These are phyloP conservation scores for Seira ritae DNA, from an alignment of 2,888 invertebrate genomes.

Conservation along the genomic window DNA sequence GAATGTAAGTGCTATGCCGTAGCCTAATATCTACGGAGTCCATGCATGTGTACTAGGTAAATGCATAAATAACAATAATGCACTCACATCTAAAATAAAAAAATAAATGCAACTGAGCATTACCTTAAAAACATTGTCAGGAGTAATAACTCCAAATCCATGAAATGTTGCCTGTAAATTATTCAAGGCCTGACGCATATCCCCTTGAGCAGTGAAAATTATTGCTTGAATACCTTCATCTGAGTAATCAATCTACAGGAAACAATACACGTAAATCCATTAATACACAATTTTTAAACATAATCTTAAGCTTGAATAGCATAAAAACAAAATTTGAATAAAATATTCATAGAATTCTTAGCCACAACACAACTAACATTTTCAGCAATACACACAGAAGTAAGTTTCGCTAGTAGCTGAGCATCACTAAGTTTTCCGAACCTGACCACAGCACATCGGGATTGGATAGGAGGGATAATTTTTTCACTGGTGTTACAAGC, in stretches of 20 bases:
- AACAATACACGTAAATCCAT: constrained; percentile 17
- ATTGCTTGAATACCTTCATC: constrained; percentile 97
- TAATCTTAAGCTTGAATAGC: no score
- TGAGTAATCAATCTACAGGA: constrained; percentile 83
- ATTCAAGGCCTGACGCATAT: constrained; percentile 97
- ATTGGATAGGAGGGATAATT: constrained; percentile 99
- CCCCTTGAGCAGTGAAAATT: constrained; percentile 98
- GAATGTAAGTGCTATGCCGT: no score
- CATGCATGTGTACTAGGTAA: no score
- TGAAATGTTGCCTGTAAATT: constrained; percentile 97
- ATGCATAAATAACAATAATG: not conserved
- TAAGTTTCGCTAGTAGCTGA: constrained; percentile 89
- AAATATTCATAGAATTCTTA: not conserved
- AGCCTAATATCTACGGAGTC: no score
- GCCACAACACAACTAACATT: constrained; percentile 79
- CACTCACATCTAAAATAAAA: not conserved
- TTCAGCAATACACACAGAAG: constrained; percentile 86
- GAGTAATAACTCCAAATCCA: constrained; percentile 93
- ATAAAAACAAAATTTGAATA: not conserved
- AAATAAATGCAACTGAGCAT: no score
- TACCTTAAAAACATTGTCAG: constrained; percentile 95
- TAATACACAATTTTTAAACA: no score
- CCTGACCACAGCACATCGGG: constrained; percentile 96
- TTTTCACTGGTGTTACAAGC: constrained; percentile 99
- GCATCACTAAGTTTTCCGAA: constrained; percentile 93